These are phyloP conservation scores for Pecten maximus DNA, from an alignment of 2,888 invertebrate species.

Conservation along the genomic window DNA sequence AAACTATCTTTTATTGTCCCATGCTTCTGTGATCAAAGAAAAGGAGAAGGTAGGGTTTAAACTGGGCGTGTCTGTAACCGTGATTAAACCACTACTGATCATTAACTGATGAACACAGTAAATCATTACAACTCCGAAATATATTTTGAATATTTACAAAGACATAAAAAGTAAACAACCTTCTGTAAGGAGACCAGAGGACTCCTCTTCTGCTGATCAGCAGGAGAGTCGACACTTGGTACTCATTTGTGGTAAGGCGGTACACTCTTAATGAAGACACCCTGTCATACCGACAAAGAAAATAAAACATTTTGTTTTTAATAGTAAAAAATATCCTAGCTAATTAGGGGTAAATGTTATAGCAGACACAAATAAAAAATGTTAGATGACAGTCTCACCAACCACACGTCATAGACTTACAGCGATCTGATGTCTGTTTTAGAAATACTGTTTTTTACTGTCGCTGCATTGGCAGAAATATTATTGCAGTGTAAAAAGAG, in stretches of 20 bases:
- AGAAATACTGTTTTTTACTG: neutral
- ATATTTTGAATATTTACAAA: neutral
- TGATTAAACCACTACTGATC: neutral
- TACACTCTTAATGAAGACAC: neutral
- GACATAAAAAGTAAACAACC: neutral
- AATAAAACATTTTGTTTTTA: neutral
- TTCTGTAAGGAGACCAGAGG: neutral
- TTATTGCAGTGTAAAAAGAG: neutral
- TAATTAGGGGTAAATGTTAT: neutral
- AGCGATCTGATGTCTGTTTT: neutral
- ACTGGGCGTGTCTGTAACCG: neutral
- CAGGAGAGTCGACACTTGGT: neutral
- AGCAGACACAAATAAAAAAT: neutral
- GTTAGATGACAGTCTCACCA: neutral
- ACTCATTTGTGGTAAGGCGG: neutral
- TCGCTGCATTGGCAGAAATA: neutral
- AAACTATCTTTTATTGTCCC: neutral
- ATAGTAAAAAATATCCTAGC: neutral
- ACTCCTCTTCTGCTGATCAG: too few species aligned
- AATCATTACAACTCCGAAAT: neutral
- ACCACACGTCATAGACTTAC: neutral
- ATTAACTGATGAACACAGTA: neutral
- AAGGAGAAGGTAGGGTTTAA: neutral
- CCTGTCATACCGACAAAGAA: neutral
- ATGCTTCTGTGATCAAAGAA: conserved; percentile 11